Evolutionary conservation across 2,888 invertebrate species (phyloP), one percentile per base, ranked within the genome.

Genomic region (Agonopterix arenella): DNA sequence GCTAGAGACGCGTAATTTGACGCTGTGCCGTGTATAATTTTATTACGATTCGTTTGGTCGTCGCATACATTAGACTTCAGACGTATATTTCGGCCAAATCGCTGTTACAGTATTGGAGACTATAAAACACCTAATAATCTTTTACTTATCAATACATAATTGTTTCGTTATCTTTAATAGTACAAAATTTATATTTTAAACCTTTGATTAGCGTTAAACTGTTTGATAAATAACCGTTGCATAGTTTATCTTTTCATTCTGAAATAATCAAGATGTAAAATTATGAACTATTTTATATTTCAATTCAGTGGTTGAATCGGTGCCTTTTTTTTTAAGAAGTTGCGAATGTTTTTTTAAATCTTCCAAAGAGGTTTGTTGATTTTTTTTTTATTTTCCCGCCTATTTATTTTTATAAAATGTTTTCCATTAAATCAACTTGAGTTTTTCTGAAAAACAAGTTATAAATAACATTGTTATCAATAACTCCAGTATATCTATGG

Each of bases 1-100:
- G 84, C 86, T 82, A 81, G 83, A 86, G 80, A 78, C 78, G 83
- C 84, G 89, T 89, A 89, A 89, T 89, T 85, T 84, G 88, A 89
- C 86, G 85, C 88, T 86, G 71, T 76, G 78, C 76, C 76, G 79
- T 83, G 81, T 85, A 84, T 89, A 89, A 89, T 89, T 88, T 86
- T 88, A 88, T 89, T 88, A 89, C 84, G 75, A 77, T 74, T 80
- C 75, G 76, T 67, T 68, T 75, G 63, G 78, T 64, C 73, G 72
- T 67, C 77, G 84, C 80, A 80, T 83, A 84, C 73, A 80, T 83
- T 80, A 52, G 36, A 47, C 13, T 46, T 7, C 3, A 2, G n/a
- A 28, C 11, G 28, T 11, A 41, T 7, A 44, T 36, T 11, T 38
- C 18, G 9, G 13, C 11, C 37, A 16, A 42, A 9, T 41, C 48